phyloP scores from a whole-genome alignment of 1,140 invertebrate genomes.

The Forficula auricularia region DNA sequence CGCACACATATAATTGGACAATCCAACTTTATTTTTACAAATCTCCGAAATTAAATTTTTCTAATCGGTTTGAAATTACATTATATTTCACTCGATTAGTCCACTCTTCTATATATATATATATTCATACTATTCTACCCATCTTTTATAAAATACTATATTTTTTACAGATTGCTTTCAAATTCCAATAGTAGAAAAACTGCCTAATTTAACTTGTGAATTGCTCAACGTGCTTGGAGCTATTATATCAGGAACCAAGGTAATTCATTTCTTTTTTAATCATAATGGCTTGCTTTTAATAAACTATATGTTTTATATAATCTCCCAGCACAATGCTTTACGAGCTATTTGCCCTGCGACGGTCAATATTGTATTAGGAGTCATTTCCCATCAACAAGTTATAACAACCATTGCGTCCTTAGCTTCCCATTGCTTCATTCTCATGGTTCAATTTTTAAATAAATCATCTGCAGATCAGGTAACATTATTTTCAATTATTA shows the following conservation, averaged over 20 bases:
- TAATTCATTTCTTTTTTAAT: too few relatives aligned
- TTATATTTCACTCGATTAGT: too few relatives aligned
- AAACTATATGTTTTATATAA: too few relatives aligned
- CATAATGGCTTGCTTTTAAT: too few relatives aligned
- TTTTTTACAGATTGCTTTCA: conserved; percentile 37
- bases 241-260: conserved; percentile 39
- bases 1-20: too few relatives aligned
- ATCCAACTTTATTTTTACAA: too few relatives aligned
- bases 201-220: conserved; percentile 24
- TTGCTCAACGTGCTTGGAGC: conserved; percentile 37
- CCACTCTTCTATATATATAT: too few relatives aligned
- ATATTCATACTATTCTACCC: too few relatives aligned
- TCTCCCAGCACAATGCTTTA: conserved; percentile 43
- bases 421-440: conserved; percentile 34
- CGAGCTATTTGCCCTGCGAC: conserved; percentile 41
- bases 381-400: conserved; percentile 25
- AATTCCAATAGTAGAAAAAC: conserved; percentile 25
- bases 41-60: too few relatives aligned
- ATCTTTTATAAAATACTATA: conserved; percentile 4
- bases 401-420: conserved; percentile 23
- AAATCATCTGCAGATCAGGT: conserved; percentile 40
- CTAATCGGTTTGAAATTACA: too few relatives aligned
- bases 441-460: conserved; percentile 37
- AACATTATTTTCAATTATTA: too few relatives aligned
- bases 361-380: conserved; percentile 34